Conservation (phyloP, 2,888 invertebrate species). For the Folsomia candida region DNA sequence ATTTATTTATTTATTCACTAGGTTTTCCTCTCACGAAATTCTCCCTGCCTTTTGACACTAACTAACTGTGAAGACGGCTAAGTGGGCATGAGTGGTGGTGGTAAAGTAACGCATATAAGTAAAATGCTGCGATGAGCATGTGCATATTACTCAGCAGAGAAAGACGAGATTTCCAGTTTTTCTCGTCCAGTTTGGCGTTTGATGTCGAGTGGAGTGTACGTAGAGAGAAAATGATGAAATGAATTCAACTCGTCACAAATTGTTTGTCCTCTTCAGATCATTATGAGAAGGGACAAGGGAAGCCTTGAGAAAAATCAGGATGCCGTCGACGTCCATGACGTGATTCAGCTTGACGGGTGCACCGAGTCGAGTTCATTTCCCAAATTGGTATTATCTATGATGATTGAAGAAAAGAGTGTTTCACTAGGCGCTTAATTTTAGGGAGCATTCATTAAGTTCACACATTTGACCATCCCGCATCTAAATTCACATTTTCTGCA, state of each 20-base stretch:
- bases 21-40: too few species aligned
- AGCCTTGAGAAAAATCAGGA: too few species aligned
- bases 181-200: background rate
- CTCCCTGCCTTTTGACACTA: too few species aligned
- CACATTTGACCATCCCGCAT: too few species aligned
- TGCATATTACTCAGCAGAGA: too few species aligned
- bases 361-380: slow-evolving; percentile 32
- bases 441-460: too few species aligned
- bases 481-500: too few species aligned
- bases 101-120: too few species aligned
- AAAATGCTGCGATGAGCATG: too few species aligned
- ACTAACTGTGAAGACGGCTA: background rate
- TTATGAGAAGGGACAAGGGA: background rate
- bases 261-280: background rate
- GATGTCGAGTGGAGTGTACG: background rate
- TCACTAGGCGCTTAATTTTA: background rate
- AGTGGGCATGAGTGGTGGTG: background rate
- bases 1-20: too few species aligned
- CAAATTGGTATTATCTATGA: slow-evolving; percentile 18
- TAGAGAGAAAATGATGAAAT: background rate
- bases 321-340: too few species aligned
- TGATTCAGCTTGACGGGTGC: slow-evolving; percentile 37
- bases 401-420: slow-evolving; percentile 24
- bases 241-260: background rate
- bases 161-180: background rate